Evolutionary conservation across 2,888 invertebrate species (phyloP).

Genomic region (Leptopilina drosophilae): DNA sequence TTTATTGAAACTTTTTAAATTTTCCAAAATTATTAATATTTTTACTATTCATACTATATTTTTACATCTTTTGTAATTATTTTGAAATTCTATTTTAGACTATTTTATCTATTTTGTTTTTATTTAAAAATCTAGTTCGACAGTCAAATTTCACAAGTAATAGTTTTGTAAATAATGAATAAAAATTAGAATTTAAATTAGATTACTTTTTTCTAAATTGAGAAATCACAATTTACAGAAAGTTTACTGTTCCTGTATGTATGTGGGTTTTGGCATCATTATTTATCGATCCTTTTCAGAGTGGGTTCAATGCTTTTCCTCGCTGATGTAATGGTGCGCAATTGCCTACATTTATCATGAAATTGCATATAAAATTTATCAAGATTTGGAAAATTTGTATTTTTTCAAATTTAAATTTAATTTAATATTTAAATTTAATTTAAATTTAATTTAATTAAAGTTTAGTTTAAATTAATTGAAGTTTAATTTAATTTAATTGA

Average conservation of each 20-base stretch:
- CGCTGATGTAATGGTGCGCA: conserved; percentile 11
- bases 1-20: no score
- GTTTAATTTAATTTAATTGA: no score
- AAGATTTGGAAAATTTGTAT: neutral
- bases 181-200: neutral
- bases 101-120: neutral
- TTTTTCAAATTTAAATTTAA: neutral
- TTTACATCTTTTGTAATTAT: neutral
- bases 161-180: no score
- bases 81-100: neutral
- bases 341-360: conserved; percentile 7
- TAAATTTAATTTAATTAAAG: no score
- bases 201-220: neutral
- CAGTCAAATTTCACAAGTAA: neutral
- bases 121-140: neutral
- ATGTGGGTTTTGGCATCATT: conserved; percentile 33
- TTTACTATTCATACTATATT: no score
- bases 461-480: no score
- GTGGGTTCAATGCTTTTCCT: conserved; percentile 35
- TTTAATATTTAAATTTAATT: neutral
- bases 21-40: no score
- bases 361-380: neutral
- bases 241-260: neutral
- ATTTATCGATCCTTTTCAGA: conserved; percentile 15
- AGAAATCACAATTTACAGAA: neutral